Conservation (phyloP, 2,888 invertebrate species). For the Crioceris asparagi region DNA sequence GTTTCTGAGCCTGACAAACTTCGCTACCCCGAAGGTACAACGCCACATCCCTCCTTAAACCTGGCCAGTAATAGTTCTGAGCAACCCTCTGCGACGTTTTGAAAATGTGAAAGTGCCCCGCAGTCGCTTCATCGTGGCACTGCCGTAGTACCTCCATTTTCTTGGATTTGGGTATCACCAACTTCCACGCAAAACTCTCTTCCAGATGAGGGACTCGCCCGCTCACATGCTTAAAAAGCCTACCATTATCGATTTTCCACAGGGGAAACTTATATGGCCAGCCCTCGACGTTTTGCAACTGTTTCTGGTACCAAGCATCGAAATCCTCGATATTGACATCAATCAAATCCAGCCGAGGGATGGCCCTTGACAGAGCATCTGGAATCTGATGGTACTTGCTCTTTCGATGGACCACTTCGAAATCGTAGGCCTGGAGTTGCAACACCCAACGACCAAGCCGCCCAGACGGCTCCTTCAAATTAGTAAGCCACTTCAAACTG, state of each 20-base stretch:
- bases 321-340: constrained; percentile 1
- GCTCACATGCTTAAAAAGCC: constrained; percentile 1
- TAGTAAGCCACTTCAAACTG: not conserved
- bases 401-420: constrained; percentile 13
- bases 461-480: constrained; percentile 9
- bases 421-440: constrained; percentile 11
- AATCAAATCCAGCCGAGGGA: constrained; percentile 4
- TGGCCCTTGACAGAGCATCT: constrained; percentile 13
- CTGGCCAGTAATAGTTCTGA: constrained; percentile 8
- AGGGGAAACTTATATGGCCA: not conserved
- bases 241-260: too few species aligned
- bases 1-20: constrained; percentile 8
- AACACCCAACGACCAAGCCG: constrained; percentile 15
- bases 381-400: constrained; percentile 16
- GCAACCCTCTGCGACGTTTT: constrained; percentile 8
- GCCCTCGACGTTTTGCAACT: not conserved
- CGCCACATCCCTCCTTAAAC: constrained; percentile 6
- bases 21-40: constrained; percentile 7
- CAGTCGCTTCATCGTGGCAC: constrained; percentile 7
- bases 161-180: constrained; percentile 6
- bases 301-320: constrained; percentile 9
- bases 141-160: not conserved
- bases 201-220: not conserved
- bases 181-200: constrained; percentile 6
- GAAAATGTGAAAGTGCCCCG: constrained; percentile 7